These are phyloP conservation scores for Frankliniella intonsa DNA, from an alignment of 2,888 invertebrate species.

Conservation along the genomic window DNA sequence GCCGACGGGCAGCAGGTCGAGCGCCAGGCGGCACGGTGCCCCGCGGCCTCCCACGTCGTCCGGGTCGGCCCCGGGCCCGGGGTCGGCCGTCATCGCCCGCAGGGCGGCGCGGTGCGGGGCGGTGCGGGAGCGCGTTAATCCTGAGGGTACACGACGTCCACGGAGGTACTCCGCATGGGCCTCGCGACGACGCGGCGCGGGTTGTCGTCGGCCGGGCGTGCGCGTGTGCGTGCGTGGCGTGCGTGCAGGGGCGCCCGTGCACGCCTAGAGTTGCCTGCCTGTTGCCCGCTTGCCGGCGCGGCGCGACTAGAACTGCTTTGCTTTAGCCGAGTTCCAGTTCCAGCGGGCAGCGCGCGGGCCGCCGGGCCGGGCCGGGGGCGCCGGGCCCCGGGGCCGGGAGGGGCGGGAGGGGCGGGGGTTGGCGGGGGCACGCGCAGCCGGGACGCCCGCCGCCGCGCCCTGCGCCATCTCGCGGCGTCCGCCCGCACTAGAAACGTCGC, in stretches of 20 bases:
- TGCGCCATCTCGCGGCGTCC: background rate
- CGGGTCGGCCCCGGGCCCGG: background rate
- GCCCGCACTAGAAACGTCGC: no score
- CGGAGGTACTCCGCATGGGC: background rate
- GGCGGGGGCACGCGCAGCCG: background rate
- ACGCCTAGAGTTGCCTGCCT: background rate
- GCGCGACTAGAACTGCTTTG: background rate
- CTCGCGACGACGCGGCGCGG: background rate
- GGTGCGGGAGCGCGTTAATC: no score
- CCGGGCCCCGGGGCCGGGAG: background rate
- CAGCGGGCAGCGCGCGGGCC: background rate
- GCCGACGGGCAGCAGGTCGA: background rate
- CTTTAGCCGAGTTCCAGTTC: background rate
- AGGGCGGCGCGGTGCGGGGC: no score
- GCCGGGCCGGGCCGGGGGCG: background rate
- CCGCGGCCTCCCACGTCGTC: background rate
- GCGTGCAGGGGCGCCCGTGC: no score
- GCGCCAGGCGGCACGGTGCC: background rate
- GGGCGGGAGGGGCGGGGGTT: background rate
- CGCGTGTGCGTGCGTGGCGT: background rate
- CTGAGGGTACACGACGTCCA: no score
- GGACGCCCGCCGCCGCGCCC: background rate
- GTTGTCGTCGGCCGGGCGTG: background rate
- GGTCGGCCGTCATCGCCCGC: background rate
- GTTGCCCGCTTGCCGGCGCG: conserved; percentile 18